phyloP scores from a whole-genome alignment of 2,113 vertebrate genomes.

The Catharus minimus region DNA sequence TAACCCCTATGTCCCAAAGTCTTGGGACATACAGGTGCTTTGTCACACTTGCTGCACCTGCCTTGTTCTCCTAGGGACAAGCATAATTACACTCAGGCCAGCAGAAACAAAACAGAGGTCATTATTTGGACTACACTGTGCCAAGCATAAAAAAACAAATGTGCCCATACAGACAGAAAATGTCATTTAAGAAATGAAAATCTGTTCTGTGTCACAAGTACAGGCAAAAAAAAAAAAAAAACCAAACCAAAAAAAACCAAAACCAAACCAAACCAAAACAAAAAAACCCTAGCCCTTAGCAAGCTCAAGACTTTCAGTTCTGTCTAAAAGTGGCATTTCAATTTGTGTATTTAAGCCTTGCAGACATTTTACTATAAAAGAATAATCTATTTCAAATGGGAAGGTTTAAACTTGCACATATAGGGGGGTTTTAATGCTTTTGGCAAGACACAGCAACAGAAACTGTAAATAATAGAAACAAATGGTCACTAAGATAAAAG shows the following conservation, averaged over 20 bases:
- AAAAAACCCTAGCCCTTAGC: conserved; percentile 13
- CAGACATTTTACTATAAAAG: conserved; percentile 69
- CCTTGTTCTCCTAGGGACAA: background rate
- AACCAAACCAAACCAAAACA: background rate
- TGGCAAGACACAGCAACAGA: conserved; percentile 51
- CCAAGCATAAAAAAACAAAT: conserved; percentile 43
- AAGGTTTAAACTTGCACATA: conserved; percentile 61
- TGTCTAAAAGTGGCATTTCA: conserved; percentile 64
- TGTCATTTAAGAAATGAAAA: conserved; percentile 50
- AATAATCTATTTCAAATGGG: conserved; percentile 69
- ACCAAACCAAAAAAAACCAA: background rate
- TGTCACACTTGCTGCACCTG: background rate
- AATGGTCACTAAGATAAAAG: conserved; percentile 19
- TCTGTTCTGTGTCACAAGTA: conserved; percentile 42
- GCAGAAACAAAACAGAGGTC: background rate
- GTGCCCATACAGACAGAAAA: conserved; percentile 30
- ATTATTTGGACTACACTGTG: conserved; percentile 27
- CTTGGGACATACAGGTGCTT: background rate
- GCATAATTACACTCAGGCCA: background rate
- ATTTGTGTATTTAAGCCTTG: conserved; percentile 65
- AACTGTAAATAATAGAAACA: conserved; percentile 66
- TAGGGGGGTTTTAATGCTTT: background rate
- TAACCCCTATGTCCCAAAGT: background rate
- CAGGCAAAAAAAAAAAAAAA: background rate
- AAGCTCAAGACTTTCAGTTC: conserved; percentile 38